Percentiles rank a stretch among this genome's conserved stretches.
phyloP scores from a whole-genome alignment of 2,113 vertebrate species.

The Ptyas mucosa region DNA sequence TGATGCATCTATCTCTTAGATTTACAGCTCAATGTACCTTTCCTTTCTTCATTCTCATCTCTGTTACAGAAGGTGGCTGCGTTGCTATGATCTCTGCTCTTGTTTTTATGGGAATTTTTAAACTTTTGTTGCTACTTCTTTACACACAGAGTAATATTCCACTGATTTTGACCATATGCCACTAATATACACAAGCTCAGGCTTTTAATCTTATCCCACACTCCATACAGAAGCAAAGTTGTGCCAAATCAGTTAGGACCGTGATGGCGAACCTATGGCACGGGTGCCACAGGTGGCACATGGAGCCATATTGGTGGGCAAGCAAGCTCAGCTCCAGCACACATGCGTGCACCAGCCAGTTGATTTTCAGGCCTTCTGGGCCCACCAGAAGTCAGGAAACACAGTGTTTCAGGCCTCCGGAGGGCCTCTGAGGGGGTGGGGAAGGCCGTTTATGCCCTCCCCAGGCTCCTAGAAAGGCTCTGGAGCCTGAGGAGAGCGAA shows the following conservation, averaged over 20 bases:
- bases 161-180: neutral
- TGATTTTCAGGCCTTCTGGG: too few species aligned
- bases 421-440: too few species aligned
- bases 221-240: neutral
- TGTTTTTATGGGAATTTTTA: neutral
- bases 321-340: too few species aligned
- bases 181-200: neutral
- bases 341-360: too few species aligned
- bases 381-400: too few species aligned
- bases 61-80: neutral
- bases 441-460: too few species aligned
- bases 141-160: neutral
- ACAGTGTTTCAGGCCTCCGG: too few species aligned
- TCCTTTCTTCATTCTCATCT: neutral
- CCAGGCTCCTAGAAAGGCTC: too few species aligned
- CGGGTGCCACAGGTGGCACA: too few species aligned
- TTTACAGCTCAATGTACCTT: neutral
- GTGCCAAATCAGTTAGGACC: neutral
- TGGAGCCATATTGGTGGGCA: too few species aligned
- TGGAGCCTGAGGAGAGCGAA: too few species aligned
- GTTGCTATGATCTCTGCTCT: neutral
- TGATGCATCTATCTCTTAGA: neutral
- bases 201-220: neutral
- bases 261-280: too few species aligned
- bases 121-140: neutral